Base-by-base conservation (phyloP, 2,113 vertebrate genomes). In the Heptranchias perlo region DNA sequence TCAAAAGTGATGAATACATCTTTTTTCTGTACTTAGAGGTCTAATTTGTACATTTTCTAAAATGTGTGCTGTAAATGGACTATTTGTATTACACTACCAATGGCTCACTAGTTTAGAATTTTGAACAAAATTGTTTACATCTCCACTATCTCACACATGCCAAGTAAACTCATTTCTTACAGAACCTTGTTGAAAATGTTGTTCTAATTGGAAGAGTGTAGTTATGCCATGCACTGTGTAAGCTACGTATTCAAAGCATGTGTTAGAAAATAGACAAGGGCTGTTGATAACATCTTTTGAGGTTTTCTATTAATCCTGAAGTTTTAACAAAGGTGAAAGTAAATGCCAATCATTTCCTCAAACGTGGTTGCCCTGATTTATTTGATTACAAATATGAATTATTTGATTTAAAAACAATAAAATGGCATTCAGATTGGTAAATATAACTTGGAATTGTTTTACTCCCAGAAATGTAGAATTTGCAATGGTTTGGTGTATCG, bases 371-470 rank as follows among this genome's bases (percentile, higher is more conserved):
- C 39, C 62, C 23, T 65, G 92, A 94, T 65, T 44, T 39, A 47
- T 94, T 94, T 94, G 18, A 94, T 94, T 65, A 76, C 35, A 31
- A 31, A 35, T 44, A 44, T 65, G 92, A 94, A 47, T 44, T 39
- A 47, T 94, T 94, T 94, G 18, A 94, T 94, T 65, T 25, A 47
- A 92, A 61, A 92, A 67, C n/a, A 94, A 65, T 23, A 44, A 94
- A 44, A 62, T 44, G n/a, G 25, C 49, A 89, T 89, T 52, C 49
- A 31, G 86, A 23, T 47, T 52, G 35, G 58, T 39, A 65, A 89
- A 64, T 94, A 64, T 64, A n/a, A 93, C 58, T 35, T 58, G 31
- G n/a, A 62, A 39, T 31, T 52, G 39, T 93, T 58, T 58, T 91
- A 58, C 47, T 35, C 10, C 13, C 11, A 62, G 91, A n/a, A 93